Conservation (phyloP, 2,888 invertebrate species). For the Spisula subtruncata region DNA sequence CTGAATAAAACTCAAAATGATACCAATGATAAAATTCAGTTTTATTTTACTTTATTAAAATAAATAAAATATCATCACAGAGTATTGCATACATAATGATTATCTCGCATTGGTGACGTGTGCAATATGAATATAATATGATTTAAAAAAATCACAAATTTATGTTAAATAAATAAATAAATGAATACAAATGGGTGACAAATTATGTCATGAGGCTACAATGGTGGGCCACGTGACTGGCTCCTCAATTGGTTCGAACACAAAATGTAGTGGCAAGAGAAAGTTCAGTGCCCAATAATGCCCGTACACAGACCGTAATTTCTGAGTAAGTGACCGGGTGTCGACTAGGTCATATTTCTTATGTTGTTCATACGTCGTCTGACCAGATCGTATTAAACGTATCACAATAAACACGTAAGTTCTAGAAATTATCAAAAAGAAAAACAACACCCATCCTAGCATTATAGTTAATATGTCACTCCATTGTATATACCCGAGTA, state of each 20-base stretch:
- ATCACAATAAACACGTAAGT: slow-evolving; percentile 19
- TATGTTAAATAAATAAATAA: too few relatives aligned
- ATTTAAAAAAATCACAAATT: too few relatives aligned
- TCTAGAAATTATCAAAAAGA: slow-evolving; percentile 37
- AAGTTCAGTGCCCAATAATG: slow-evolving; percentile 28
- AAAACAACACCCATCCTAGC: slow-evolving; percentile 62
- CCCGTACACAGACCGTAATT: slow-evolving; percentile 37
- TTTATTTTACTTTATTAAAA: background rate
- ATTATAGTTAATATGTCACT: slow-evolving; percentile 66
- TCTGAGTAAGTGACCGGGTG: slow-evolving; percentile 19
- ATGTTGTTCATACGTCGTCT: slow-evolving; percentile 23
- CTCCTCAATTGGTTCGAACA: slow-evolving; percentile 37
- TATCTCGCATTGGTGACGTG: too few relatives aligned
- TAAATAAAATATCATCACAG: background rate
- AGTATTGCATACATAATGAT: too few relatives aligned
- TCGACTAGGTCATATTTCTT: slow-evolving; percentile 8
- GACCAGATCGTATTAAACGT: background rate
- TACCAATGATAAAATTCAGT: background rate
- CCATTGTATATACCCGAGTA: slow-evolving; percentile 69
- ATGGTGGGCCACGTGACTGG: slow-evolving; percentile 41
- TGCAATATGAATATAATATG: too few relatives aligned
- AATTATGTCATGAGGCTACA: background rate
- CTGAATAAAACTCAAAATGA: background rate
- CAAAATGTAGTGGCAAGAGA: slow-evolving; percentile 37
- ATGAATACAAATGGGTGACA: too few relatives aligned